Evolutionary conservation across 2,888 invertebrate species (phyloP).

Genomic region (Platycnemis pennipes): DNA sequence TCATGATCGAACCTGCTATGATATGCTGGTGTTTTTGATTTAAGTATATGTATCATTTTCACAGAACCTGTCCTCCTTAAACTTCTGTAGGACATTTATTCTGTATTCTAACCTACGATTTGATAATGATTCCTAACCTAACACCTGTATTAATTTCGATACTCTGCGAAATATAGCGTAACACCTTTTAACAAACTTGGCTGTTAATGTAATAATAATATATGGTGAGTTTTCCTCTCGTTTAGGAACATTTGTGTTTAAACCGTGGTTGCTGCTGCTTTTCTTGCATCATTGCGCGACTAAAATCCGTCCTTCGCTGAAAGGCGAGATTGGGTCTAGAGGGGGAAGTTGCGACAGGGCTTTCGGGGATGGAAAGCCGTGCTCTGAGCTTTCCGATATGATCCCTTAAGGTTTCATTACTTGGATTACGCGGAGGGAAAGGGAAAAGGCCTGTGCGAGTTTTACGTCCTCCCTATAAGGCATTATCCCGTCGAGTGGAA

Average conservation of each 20-base stretch:
- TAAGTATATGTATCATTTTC: too few relatives aligned
- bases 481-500: slow-evolving; percentile 65
- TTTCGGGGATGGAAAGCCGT: neutral
- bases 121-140: too few relatives aligned
- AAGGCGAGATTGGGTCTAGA: neutral
- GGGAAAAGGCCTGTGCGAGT: slow-evolving; percentile 37
- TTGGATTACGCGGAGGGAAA: slow-evolving; percentile 13
- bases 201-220: too few relatives aligned
- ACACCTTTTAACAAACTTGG: too few relatives aligned
- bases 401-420: slow-evolving; percentile 48
- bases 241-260: neutral
- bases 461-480: slow-evolving; percentile 42
- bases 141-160: too few relatives aligned
- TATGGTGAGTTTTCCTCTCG: too few relatives aligned
- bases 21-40: too few relatives aligned
- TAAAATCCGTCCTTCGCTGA: neutral
- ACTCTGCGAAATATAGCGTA: too few relatives aligned
- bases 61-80: too few relatives aligned
- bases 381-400: neutral
- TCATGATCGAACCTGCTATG: too few relatives aligned
- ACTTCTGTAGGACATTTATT: too few relatives aligned
- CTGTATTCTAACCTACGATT: too few relatives aligned
- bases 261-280: neutral
- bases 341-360: neutral
- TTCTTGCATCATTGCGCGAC: neutral